Base-by-base conservation (phyloP, 2,113 vertebrate genomes). In the Carlito syrichta region DNA sequence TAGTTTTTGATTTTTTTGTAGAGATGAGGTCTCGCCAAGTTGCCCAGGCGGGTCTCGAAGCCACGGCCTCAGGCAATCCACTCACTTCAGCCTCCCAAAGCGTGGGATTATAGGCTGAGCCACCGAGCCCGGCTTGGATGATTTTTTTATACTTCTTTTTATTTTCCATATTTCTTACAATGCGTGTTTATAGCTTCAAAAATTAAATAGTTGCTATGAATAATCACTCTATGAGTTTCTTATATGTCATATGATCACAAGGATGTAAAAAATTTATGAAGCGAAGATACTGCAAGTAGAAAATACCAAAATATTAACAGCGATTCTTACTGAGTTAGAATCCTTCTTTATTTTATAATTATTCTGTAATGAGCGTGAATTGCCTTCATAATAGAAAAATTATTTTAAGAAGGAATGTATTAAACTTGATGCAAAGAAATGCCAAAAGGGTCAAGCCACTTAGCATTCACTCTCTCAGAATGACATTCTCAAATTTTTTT, bases 401-500 rank as follows among this genome's bases (percentile, higher is more conserved):
- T 96, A 97, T 95, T 96, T 97, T 91, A 96, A 93, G 86, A 78
- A 94, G 4, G 3, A 89, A 96, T 97, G 96, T 86, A 98, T 98
- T 98, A 97, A 92, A 89, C 62, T 95, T 81, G 74, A 95, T 96
- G 69, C 54, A 93, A 95, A 95, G 95, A 96, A 98, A 97, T 97
- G 83, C 69, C 96, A 96, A 38, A 76, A 93, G 89, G 95, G 86
- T 97, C 86, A 97, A 89, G 69, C 25, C 25, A 81, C 79, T 91
- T 95, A 93, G n/a, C 79, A 81, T 96, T 97, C 84, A 94, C 78
- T 95, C 50, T 89, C 94, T 63, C 86, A 81, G 52, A 14, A 19
- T 95, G 94, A 84, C 76, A 93, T 96, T 98, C 92, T 91, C 79
- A 63, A 97, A 89, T 97, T 30, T 79, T 89, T 89, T 86, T 54